Base-by-base conservation (phyloP, 2,113 vertebrate genomes). In the Corydoras maculifer region DNA sequence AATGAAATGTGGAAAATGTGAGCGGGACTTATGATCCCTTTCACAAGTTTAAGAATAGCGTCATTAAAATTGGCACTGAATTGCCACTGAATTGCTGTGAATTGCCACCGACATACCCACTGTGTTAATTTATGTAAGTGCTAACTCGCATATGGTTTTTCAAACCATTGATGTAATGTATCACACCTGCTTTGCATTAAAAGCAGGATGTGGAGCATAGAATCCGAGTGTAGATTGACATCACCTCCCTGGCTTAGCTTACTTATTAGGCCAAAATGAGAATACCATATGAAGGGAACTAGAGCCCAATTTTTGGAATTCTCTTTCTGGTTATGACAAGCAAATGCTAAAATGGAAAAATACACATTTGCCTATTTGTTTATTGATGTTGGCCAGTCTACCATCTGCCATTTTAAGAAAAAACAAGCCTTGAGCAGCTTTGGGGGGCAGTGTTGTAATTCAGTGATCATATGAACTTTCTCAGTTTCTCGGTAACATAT, bases 241-340 rank as follows among this genome's bases (percentile, higher is more conserved):
- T 14, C 11, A 70, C 62, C 72, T 68, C 69, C 62, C 68, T 75
- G 59, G 72, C 79, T 77, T 69, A 72, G 68, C 75, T 57, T 57
- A 51, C 35, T 73, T 53, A 25, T 72, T 68, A 72, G 66, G 51
- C 67, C 15, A 29, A 62, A 73, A 80, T 80, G 76, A 81, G 79
- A 79, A 80, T 83, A 85, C 65, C 79, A 82, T 64, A 79, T 67
- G 75, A 61, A 70, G 68, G 8, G 72, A 78, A 83, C 70, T 79
- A 76, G 4, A 4, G 65, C 66, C 68, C 76, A 35, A 77, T 73
- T 73, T 14, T 8, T 64, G 70, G 71, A 75, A 71, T 82, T 73
- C 57, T 70, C 76, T 73, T 59, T 58, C 60, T 65, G 77, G 71
- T 83, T 78, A 65, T 54, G 60, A 30, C 75, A 79, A 78, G 67